Evolutionary conservation across 2,888 invertebrate genomes (phyloP), one percentile per base, ranked within the genome.

Genomic region (Ametastegia equiseti): DNA sequence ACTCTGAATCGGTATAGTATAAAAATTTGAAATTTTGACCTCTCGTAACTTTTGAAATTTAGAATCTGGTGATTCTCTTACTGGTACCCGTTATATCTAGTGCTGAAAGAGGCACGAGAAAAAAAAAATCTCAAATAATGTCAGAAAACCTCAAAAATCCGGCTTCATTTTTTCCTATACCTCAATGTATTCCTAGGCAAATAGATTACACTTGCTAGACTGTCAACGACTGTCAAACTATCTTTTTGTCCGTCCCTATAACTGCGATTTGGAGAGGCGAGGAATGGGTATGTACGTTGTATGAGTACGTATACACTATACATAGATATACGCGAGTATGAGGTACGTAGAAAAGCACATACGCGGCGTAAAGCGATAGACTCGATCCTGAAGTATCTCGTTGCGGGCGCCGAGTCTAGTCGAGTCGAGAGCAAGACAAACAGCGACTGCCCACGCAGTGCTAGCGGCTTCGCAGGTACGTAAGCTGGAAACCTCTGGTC

Each of bases 401-500:
- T 7, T 3, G 39, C 65, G 19, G 36, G 15, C 9, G 19, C 36
- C 65, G 65, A 67, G 65, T n/a, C 5, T 7, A 13, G 30, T 27
- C 15, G 71, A 71, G 71, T 75, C 19, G 54, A 54, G 75, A 27
- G 54, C 50, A 75, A 75, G 75, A 75, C 75, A 75, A 75, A 75
- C 75, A 75, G 54, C 75, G 75, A 75, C 75, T 75, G 75, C 75
- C 75, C 75, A 75, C 75, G 54, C 75, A 75, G 75, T 54, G 73
- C 33, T 47, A n/a, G 13, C n/a, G 39, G 2, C n/a, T 15, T 36
- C 39, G 45, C 75, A 1, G 69, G 69, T 69, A 71, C 27, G 71
- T 50, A 54, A 75, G 54, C n/a, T n/a, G n/a, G 54, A 33, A 23
- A 75, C 50, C 23, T 19, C 50, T 11, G 75, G 19, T n/a, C 75